A percentile compares a stretch with the other conserved stretches of the same genome.
These are phyloP conservation scores for Anser cygnoides DNA, from an alignment of 2,113 vertebrate species.

Conservation along the genomic window DNA sequence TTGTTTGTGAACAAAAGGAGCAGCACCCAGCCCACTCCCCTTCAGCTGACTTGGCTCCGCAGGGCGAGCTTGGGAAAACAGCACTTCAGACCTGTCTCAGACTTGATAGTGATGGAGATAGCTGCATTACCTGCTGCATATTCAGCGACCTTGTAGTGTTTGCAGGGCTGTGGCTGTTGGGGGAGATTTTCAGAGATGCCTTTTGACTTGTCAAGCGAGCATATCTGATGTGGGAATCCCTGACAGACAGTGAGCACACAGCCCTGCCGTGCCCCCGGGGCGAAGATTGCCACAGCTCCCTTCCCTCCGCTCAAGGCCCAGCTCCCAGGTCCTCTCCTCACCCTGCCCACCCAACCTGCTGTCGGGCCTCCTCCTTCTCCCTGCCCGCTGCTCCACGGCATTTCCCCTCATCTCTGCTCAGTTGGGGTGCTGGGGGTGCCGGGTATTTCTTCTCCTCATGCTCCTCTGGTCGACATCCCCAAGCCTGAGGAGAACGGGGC, in stretches of 20 bases:
- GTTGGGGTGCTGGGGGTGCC: neutral
- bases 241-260: neutral
- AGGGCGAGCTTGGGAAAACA: neutral
- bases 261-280: neutral
- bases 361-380: rapidly evolving
- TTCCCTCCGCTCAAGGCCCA: neutral
- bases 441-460: neutral
- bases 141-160: neutral
- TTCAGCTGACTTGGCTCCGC: neutral
- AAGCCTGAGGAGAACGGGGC: neutral
- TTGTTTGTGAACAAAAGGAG: constrained; percentile 43
- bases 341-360: neutral
- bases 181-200: neutral
- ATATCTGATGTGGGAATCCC: neutral
- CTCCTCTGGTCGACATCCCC: no score
- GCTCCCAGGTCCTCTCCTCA: neutral
- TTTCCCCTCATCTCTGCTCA: neutral
- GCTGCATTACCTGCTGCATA: neutral
- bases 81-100: neutral
- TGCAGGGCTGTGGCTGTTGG: neutral
- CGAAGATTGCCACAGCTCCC: neutral
- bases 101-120: constrained; percentile 9
- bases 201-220: neutral
- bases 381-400: neutral
- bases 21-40: neutral